These are phyloP conservation scores for Zaprionus capensis DNA, from an alignment of 1,140 invertebrate genomes.

Conservation along the genomic window DNA sequence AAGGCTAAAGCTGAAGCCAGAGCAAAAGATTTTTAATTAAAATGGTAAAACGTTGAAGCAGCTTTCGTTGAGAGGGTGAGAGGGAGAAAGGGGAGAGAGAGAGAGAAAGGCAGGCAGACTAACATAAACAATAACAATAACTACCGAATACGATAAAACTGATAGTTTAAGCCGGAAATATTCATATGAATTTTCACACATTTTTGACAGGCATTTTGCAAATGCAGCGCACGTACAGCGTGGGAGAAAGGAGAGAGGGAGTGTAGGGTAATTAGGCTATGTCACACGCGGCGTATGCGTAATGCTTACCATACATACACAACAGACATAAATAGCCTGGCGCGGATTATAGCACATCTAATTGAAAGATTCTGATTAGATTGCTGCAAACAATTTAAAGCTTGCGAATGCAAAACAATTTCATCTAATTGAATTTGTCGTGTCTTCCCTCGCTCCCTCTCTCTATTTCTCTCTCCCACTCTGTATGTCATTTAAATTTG, in stretches of 20 bases:
- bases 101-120: not conserved
- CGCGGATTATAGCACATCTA: constrained; percentile 13
- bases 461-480: not conserved
- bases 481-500: not conserved
- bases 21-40: constrained; percentile 50
- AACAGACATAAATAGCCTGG: not conserved
- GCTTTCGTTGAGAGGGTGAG: constrained; percentile 46
- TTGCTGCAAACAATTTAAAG: constrained; percentile 10
- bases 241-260: not conserved
- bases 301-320: not conserved
- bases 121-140: constrained; percentile 39
- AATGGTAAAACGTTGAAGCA: constrained; percentile 46
- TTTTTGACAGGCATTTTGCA: constrained; percentile 19
- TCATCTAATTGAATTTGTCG: constrained; percentile 17
- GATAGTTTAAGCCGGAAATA: constrained; percentile 11
- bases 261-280: not conserved
- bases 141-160: constrained; percentile 26
- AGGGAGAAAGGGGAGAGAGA: not conserved
- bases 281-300: constrained; percentile 24
- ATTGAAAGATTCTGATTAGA: constrained; percentile 19
- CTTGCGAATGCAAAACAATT: constrained; percentile 18
- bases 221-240: constrained; percentile 36
- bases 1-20: constrained; percentile 19
- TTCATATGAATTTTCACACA: constrained; percentile 22
- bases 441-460: not conserved